Evolutionary conservation across 2,113 vertebrate species (phyloP).

Genomic region (Gallinago media): DNA sequence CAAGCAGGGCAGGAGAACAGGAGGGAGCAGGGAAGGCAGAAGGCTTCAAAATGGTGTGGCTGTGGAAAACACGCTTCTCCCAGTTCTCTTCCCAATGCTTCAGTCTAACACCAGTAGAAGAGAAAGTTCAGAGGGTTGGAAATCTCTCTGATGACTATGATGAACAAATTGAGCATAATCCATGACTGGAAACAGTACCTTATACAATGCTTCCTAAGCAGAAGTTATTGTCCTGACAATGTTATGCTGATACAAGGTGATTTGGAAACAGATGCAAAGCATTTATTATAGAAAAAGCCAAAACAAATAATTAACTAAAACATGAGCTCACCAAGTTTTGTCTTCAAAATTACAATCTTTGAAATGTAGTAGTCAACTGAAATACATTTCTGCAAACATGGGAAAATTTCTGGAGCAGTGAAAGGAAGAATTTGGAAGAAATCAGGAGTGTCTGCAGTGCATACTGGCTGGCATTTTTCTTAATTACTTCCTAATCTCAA

Average conservation of each 20-base stretch:
- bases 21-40: neutral
- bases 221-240: neutral
- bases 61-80: neutral
- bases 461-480: neutral
- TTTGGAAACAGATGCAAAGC: neutral
- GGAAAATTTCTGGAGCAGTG: neutral
- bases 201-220: neutral
- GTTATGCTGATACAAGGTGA: neutral
- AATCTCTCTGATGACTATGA: neutral
- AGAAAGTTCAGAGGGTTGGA: neutral
- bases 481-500: neutral
- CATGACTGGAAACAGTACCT: neutral
- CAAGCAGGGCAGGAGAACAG: neutral
- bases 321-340: neutral
- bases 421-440: neutral
- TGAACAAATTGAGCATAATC: neutral
- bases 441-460: neutral
- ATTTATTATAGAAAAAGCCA: neutral
- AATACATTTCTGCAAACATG: neutral
- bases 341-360: neutral
- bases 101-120: neutral
- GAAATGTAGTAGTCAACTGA: neutral
- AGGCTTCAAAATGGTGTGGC: accelerated
- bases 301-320: neutral
- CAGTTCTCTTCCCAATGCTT: accelerated